These are phyloP conservation scores for Ashinkailepas kermadecensis DNA, from an alignment of 2,888 invertebrate genomes.

Conservation along the genomic window DNA sequence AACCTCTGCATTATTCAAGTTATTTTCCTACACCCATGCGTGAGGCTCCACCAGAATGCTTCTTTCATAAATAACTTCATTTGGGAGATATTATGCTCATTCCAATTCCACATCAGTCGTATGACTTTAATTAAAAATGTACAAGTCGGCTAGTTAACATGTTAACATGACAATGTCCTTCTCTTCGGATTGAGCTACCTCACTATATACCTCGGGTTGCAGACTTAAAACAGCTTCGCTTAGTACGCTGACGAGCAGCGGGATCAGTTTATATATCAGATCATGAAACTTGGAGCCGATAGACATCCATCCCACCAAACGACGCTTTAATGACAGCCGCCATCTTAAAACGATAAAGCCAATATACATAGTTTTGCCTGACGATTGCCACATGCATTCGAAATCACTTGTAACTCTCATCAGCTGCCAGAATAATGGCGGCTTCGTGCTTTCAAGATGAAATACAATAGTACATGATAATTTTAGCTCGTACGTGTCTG, in stretches of 20 bases:
- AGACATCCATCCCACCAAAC: not conserved
- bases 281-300: not conserved
- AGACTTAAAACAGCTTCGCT: too few species aligned
- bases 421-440: conserved; percentile 1
- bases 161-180: too few species aligned
- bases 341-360: not conserved
- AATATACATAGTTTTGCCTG: conserved; percentile 7
- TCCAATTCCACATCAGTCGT: too few species aligned
- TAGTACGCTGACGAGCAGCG: not conserved
- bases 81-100: too few species aligned
- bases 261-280: conserved; percentile 13
- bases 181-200: too few species aligned
- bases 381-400: conserved; percentile 11
- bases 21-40: too few species aligned
- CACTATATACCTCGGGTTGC: too few species aligned
- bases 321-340: conserved; percentile 1
- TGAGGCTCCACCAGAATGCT: too few species aligned
- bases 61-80: too few species aligned
- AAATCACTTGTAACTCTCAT: conserved; percentile 19
- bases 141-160: too few species aligned
- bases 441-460: conserved; percentile 12
- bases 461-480: conserved; percentile 19
- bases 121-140: too few species aligned
- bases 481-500: not conserved
- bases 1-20: too few species aligned